Conservation (phyloP, 2,113 vertebrate species). For the Macquaria australasica region DNA sequence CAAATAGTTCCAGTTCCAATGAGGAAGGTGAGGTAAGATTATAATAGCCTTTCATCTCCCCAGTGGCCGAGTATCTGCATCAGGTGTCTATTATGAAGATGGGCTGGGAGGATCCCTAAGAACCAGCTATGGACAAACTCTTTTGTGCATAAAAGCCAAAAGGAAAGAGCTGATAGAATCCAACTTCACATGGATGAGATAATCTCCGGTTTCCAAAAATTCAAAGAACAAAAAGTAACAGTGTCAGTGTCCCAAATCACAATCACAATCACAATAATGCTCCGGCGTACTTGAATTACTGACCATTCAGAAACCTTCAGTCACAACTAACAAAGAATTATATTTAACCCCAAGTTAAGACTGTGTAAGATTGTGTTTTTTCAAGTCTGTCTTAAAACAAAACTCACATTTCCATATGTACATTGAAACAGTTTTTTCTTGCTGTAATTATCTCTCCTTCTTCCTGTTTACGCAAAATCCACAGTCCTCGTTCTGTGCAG, state of each 20-base stretch:
- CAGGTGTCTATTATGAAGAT: slow-evolving; percentile 36
- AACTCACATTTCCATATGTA: neutral
- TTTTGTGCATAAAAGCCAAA: slow-evolving; percentile 36
- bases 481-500: too few species aligned
- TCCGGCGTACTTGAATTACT: neutral
- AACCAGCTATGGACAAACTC: neutral
- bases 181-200: slow-evolving; percentile 5
- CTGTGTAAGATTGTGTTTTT: neutral
- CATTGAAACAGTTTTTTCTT: neutral
- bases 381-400: neutral
- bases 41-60: slow-evolving; percentile 1
- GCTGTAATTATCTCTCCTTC: too few species aligned
- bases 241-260: slow-evolving; percentile 28
- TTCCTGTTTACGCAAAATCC: too few species aligned
- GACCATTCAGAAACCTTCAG: neutral
- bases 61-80: slow-evolving; percentile 8
- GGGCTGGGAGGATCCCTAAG: slow-evolving; percentile 21
- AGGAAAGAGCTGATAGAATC: slow-evolving; percentile 20
- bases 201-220: neutral
- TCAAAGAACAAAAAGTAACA: neutral
- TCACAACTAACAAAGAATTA: neutral
- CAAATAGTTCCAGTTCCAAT: neutral
- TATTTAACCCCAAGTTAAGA: neutral
- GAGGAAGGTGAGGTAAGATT: neutral
- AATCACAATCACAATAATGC: too few species aligned